phyloP scores from a whole-genome alignment of 1,140 invertebrate species.

The Drosophila virilis region DNA sequence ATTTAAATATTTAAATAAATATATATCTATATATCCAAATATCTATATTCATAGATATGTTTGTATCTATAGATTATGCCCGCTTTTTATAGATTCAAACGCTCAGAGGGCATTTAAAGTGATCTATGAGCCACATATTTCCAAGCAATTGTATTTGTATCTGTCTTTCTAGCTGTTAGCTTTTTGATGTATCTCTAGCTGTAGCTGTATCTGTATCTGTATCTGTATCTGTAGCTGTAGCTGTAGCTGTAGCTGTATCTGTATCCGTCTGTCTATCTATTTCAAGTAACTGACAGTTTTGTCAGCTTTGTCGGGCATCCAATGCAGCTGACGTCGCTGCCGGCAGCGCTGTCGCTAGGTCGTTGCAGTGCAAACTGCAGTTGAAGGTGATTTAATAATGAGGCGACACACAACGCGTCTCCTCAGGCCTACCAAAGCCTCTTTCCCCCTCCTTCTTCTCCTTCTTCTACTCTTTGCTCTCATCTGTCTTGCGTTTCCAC shows the following conservation, averaged over 20 bases:
- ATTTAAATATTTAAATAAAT: no score
- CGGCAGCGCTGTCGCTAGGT: slow-evolving; percentile 43
- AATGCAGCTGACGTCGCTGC: slow-evolving; percentile 25
- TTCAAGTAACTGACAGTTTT: slow-evolving; percentile 30
- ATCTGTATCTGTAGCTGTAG: not conserved
- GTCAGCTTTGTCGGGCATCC: slow-evolving; percentile 7
- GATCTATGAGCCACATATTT: not conserved
- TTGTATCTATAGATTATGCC: not conserved
- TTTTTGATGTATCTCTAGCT: not conserved
- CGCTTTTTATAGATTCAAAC: no score
- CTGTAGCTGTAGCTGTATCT: slow-evolving; percentile 4
- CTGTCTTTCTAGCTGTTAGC: not conserved
- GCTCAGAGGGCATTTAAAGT: not conserved
- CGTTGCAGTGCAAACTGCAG: slow-evolving; percentile 75
- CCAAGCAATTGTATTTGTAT: not conserved
- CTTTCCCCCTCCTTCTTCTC: not conserved
- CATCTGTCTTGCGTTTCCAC: slow-evolving; percentile 12
- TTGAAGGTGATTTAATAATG: slow-evolving; percentile 82
- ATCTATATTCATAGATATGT: not conserved
- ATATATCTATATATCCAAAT: no score
- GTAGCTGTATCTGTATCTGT: not conserved
- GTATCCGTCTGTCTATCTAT: slow-evolving; percentile 33
- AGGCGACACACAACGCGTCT: slow-evolving; percentile 26
- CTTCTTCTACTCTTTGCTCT: not conserved
- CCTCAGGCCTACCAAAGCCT: not conserved